phyloP scores from a whole-genome alignment of 2,888 invertebrate species.

The Euzetes globulus region DNA sequence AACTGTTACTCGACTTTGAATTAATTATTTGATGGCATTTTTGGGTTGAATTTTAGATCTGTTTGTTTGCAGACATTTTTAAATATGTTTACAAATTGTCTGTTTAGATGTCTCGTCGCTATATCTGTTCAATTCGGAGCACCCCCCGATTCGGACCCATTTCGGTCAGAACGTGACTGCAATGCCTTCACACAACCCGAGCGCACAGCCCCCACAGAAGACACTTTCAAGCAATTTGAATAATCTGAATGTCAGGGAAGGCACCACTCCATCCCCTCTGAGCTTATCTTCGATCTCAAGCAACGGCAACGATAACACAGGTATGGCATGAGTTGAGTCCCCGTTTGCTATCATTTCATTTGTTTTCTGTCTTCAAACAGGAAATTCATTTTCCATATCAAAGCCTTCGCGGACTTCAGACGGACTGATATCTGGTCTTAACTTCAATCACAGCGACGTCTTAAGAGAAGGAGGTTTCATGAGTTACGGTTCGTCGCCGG shows the following conservation, averaged over 20 bases:
- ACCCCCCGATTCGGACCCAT: not conserved
- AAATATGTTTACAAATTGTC: not conserved
- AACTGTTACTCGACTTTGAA: not conserved
- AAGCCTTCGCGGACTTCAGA: slow-evolving; percentile 18
- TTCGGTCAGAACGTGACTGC: not conserved
- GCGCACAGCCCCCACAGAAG: slow-evolving; percentile 1
- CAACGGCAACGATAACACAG: slow-evolving; percentile 1
- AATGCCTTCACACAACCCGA: not conserved
- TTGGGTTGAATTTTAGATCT: not conserved
- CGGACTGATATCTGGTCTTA: slow-evolving; percentile 21
- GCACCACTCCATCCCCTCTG: slow-evolving; percentile 15
- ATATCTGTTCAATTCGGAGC: slow-evolving; percentile 14
- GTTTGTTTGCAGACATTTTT: not conserved
- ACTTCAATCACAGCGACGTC: slow-evolving; percentile 14
- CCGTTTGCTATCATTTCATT: no score
- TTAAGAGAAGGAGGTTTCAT: slow-evolving; percentile 5
- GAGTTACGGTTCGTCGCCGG: slow-evolving; percentile 12
- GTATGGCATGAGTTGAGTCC: not conserved
- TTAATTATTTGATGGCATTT: not conserved
- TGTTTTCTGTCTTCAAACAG: not conserved
- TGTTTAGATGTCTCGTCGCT: slow-evolving; percentile 6
- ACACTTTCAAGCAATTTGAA: not conserved
- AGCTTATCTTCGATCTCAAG: slow-evolving; percentile 20
- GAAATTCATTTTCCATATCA: not conserved
- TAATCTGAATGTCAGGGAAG: slow-evolving; percentile 15